These are phyloP conservation scores for Sebastes trivittatus DNA, from an alignment of 2,797 vertebrate species.

Conservation along the genomic window DNA sequence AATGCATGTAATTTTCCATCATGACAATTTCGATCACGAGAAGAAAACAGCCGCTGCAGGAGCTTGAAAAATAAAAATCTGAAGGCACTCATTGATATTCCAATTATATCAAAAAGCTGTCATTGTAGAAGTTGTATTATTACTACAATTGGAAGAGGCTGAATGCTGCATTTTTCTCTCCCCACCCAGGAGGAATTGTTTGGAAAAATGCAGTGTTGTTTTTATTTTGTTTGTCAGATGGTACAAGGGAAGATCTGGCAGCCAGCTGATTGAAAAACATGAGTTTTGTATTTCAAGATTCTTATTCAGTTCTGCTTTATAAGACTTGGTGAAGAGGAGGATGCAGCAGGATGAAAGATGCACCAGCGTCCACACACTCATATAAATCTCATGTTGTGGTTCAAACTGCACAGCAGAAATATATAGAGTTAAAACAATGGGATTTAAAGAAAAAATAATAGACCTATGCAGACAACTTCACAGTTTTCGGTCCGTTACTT, in stretches of 20 bases:
- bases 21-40: constrained; percentile 29
- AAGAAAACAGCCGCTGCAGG: neutral
- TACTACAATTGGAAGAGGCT: neutral
- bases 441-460: neutral
- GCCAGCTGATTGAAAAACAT: constrained; percentile 22
- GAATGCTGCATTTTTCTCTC: constrained; percentile 5
- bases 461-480: neutral
- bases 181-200: neutral
- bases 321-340: neutral
- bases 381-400: neutral
- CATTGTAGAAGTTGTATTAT: neutral
- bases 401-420: neutral
- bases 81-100: constrained; percentile 7
- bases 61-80: constrained; percentile 1
- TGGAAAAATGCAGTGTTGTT: neutral
- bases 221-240: constrained; percentile 7
- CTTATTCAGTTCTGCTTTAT: neutral
- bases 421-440: neutral
- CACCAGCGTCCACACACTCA: neutral
- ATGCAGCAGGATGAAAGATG: neutral
- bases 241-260: neutral
- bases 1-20: constrained; percentile 27
- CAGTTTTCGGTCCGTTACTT: neutral
- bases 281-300: constrained; percentile 3
- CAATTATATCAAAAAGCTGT: constrained; percentile 16